These are phyloP conservation scores for Aspiorhynchus laticeps DNA, from an alignment of 2,113 vertebrate species.

Conservation along the genomic window DNA sequence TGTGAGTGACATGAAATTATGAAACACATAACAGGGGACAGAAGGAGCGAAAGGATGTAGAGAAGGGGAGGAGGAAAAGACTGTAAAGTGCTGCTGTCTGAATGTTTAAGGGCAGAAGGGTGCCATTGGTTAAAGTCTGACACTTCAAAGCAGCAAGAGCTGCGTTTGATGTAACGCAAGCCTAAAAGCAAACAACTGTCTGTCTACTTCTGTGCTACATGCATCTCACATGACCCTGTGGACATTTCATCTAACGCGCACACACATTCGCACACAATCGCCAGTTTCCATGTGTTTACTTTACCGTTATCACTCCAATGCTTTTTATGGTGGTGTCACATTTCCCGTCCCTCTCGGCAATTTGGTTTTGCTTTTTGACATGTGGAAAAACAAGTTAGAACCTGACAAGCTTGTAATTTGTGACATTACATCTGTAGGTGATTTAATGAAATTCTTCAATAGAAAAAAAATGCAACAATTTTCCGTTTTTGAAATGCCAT, in stretches of 20 bases:
- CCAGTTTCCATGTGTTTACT: slow-evolving; percentile 14
- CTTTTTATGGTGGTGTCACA: not conserved
- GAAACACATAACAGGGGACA: slow-evolving; percentile 3
- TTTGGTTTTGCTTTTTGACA: not conserved
- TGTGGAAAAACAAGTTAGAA: not conserved
- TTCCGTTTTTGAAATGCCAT: not conserved
- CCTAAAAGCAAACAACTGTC: slow-evolving; percentile 41
- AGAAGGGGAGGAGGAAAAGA: slow-evolving; percentile 9
- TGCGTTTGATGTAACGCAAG: slow-evolving; percentile 12
- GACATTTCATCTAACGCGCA: not conserved
- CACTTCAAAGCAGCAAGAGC: slow-evolving; percentile 30
- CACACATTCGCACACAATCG: not conserved
- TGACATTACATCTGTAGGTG: not conserved
- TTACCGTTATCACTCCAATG: not conserved
- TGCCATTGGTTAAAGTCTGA: slow-evolving; percentile 12
- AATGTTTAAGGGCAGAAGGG: slow-evolving; percentile 27
- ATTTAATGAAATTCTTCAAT: not conserved
- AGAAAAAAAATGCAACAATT: not conserved
- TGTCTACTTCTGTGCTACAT: slow-evolving; percentile 12
- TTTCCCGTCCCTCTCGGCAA: not conserved
- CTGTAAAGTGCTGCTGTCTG: slow-evolving; percentile 23
- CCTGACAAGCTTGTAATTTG: slow-evolving; percentile 17
- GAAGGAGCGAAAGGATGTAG: not conserved
- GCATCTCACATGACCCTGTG: slow-evolving; percentile 11
- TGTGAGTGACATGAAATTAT: slow-evolving; percentile 26